Evolutionary conservation across 2,888 invertebrate species (phyloP), one percentile per base, ranked within the genome.

Genomic region (Subacronicta megacephala): DNA sequence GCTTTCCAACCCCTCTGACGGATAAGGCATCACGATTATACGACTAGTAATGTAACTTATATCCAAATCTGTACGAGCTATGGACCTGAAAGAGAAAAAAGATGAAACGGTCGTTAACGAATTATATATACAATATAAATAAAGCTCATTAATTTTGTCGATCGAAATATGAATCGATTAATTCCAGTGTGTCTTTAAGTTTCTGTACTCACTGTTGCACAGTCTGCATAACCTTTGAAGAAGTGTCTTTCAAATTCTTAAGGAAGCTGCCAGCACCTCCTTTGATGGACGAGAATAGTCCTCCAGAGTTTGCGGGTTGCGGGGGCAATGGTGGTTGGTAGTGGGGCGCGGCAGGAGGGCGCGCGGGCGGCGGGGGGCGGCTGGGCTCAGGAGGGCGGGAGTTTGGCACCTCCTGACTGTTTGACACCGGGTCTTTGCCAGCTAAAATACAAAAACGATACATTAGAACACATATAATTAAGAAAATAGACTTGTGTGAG

Each of bases 191-290:
- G 18, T 18, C 3, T 26, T 26, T 10, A 26, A 0, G n/a, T 6
- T n/a, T 3, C 17, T 3, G 36, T 40, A 59, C 96, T 95, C 85
- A 97, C 95, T 98, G 98, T 87, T 98, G 98, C 69, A 99, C 98
- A 33, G 98, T 98, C 87, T 99, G 98, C 97, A 99, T 99, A 37
- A 99, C 98, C 95, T 99, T 99, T 33, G 97, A 97, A 16, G 99
- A 98, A 0, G 99, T 99, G 82, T 99, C 99, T 88, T 98, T 99
- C 23, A 99, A 93, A 84, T 99, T 99, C 82, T 98, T 98, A 61
- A 99, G 95, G 78, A 99, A 96, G 81, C 96, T 98, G 2, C 99
- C 98, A 17, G 99, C 99, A 45, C 99, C 98, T 18, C 99, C 99
- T 85, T 96, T 97, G 29, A 99, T 94, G 0, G 98, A 98, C 3